Evolutionary conservation across 2,888 invertebrate species (phyloP).

Genomic region (Coecobrya sp.): DNA sequence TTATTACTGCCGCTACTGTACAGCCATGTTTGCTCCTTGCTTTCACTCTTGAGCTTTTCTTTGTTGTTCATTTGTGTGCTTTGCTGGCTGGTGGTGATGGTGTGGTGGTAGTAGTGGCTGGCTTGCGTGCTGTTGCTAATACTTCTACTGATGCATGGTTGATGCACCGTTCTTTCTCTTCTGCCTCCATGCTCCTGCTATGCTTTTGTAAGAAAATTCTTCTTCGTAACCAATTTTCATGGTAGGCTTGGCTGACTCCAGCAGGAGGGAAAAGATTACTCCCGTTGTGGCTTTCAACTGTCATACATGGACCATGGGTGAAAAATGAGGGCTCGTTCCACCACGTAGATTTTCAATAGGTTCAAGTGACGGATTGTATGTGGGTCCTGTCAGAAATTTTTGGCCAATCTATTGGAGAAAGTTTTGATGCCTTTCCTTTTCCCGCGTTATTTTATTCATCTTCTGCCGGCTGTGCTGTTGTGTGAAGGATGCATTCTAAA

Average conservation of each 20-base stretch:
- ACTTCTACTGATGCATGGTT: conserved; percentile 62
- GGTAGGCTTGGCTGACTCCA: conserved; percentile 78
- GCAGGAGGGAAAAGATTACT: conserved; percentile 81
- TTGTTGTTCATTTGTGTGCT: conserved; percentile 24
- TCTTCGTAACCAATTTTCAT: conserved; percentile 79
- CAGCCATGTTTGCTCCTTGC: conserved; percentile 1
- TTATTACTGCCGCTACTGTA: conserved; percentile 27
- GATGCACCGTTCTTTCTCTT: conserved; percentile 54
- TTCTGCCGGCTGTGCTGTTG: not conserved
- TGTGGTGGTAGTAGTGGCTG: not conserved
- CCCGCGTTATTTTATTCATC: not conserved
- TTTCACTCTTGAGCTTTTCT: conserved; percentile 38
- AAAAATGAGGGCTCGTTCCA: conserved; percentile 80
- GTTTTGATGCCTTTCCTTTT: not conserved
- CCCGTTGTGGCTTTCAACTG: conserved; percentile 81
- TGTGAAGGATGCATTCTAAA: not conserved
- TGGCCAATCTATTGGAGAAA: conserved; percentile 11
- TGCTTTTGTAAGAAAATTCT: conserved; percentile 49
- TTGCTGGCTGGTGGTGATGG: not conserved
- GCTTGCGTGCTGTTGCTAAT: conserved; percentile 8
- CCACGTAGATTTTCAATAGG: conserved; percentile 76
- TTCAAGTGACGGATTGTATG: conserved; percentile 77
- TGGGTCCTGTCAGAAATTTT: conserved; percentile 52
- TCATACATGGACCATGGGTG: conserved; percentile 79
- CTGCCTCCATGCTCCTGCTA: conserved; percentile 22